Conservation (phyloP, 1,140 invertebrate species). For the Polypedilum vanderplanki region DNA sequence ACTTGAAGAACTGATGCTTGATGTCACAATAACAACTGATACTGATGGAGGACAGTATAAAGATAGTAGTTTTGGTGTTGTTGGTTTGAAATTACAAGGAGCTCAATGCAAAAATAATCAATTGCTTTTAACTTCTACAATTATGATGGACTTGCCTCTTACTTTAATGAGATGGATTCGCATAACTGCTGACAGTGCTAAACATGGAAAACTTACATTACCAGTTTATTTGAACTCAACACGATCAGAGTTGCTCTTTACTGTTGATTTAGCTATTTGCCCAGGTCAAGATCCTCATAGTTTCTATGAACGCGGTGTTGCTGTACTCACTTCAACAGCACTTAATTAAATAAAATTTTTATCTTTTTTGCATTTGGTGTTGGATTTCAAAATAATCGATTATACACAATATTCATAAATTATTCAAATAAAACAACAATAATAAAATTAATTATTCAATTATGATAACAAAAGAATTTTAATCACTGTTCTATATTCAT, state of each 20-base stretch:
- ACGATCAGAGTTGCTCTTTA: constrained; percentile 89
- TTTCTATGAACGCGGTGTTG: constrained; percentile 97
- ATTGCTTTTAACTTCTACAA: constrained; percentile 83
- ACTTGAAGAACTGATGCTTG: constrained; percentile 88
- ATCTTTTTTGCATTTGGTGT: background rate
- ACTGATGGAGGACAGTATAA: constrained; percentile 47
- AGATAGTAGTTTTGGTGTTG: constrained; percentile 77
- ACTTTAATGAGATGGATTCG: constrained; percentile 79
- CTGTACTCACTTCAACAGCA: constrained; percentile 82
- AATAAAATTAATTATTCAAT: no score
- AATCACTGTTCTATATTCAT: no score
- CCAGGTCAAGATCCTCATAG: constrained; percentile 79
- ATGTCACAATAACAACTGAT: constrained; percentile 60
- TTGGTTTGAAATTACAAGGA: constrained; percentile 87
- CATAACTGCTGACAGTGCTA: constrained; percentile 48
- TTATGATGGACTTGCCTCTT: constrained; percentile 86
- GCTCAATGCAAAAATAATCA: constrained; percentile 88
- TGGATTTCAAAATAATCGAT: no score
- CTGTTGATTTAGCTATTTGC: constrained; percentile 85
- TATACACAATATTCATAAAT: no score
- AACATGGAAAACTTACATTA: constrained; percentile 67
- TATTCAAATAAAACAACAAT: no score
- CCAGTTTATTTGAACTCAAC: constrained; percentile 97
- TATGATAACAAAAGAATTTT: no score
- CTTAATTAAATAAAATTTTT: constrained; percentile 61